Evolutionary conservation across 2,888 invertebrate species (phyloP).

Genomic region (Alentia gelatinosa): DNA sequence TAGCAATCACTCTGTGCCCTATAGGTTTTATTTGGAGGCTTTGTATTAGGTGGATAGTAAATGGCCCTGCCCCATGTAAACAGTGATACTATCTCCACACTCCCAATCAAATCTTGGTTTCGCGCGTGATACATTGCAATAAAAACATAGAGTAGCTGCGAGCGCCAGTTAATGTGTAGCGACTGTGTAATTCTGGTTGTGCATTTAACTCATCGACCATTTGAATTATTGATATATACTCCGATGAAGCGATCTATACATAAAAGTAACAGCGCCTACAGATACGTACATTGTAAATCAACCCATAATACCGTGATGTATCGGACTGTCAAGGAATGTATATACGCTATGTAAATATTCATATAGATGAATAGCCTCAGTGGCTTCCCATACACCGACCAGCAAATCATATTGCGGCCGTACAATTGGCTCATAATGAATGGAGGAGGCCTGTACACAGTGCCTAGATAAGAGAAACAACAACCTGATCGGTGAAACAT

Average conservation of each 20-base stretch:
- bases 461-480: not conserved
- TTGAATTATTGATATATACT: not conserved
- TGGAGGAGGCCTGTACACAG: not conserved
- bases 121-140: no score
- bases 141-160: not conserved
- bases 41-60: no score
- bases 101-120: no score
- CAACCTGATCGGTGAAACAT: not conserved
- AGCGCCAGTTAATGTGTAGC: not conserved
- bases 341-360: not conserved
- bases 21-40: no score
- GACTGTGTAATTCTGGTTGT: slow-evolving; percentile 1
- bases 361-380: not conserved
- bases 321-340: not conserved
- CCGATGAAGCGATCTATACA: no score
- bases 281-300: no score
- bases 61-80: no score
- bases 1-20: no score
- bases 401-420: not conserved
- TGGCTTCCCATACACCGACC: not conserved
- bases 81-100: no score
- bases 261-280: no score
- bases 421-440: not conserved
- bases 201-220: not conserved
- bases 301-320: not conserved